Conservation (phyloP, 2,888 invertebrate genomes). For the Lasioglossum malachurum region DNA sequence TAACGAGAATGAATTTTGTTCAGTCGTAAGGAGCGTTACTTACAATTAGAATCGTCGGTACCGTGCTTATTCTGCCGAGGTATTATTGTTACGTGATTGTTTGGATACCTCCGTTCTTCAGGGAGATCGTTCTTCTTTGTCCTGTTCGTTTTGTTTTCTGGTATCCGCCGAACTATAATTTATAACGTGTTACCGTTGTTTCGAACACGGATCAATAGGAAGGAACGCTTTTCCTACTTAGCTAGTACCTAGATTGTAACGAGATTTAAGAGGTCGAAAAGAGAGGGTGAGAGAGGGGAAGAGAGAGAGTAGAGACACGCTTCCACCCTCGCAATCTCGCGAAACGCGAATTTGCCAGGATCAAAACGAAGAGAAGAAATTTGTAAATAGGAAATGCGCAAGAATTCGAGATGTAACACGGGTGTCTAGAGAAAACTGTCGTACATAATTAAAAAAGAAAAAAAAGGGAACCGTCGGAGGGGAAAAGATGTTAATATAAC, state of each 20-base stretch:
- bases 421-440: conserved; percentile 42
- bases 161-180: conserved; percentile 26
- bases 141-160: conserved; percentile 8
- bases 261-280: neutral
- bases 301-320: conserved; percentile 5
- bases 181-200: conserved; percentile 16
- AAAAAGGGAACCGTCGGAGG: conserved; percentile 26
- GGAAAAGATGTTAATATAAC: conserved; percentile 77
- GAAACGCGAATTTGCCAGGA: conserved; percentile 13
- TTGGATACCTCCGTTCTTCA: conserved; percentile 21
- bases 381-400: conserved; percentile 53
- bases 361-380: conserved; percentile 16
- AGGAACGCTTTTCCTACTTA: conserved; percentile 38
- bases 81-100: conserved; percentile 28
- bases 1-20: conserved; percentile 26
- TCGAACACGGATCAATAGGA: conserved; percentile 25
- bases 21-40: conserved; percentile 20
- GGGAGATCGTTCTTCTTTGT: conserved; percentile 10
- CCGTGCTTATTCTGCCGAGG: conserved; percentile 33
- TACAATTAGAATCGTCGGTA: conserved; percentile 27
- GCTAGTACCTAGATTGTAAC: conserved; percentile 16
- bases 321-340: conserved; percentile 3
- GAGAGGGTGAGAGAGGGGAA: neutral
- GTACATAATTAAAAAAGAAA: conserved; percentile 53
- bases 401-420: conserved; percentile 42